phyloP scores from a whole-genome alignment of 1,140 invertebrate species.

The Agraylea sexmaculata region DNA sequence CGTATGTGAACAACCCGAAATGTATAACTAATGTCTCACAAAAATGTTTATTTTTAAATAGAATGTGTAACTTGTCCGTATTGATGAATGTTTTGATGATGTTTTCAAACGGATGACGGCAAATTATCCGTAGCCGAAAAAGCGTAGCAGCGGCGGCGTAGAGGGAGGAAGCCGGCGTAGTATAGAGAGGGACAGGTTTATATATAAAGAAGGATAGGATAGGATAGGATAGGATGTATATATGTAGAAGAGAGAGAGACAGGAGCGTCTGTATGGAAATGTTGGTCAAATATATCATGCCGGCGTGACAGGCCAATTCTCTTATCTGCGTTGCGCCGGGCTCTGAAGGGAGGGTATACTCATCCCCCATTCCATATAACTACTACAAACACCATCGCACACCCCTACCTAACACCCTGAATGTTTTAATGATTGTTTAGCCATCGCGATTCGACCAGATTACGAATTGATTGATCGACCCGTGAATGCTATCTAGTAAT shows the following conservation, averaged over 20 bases:
- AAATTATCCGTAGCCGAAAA: too few species aligned
- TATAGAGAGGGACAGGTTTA: conserved; percentile 20
- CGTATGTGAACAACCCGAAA: too few species aligned
- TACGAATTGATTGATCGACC: conserved; percentile 14
- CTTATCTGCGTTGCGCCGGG: conserved; percentile 47
- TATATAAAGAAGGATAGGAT: conserved; percentile 34
- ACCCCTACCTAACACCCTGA: conserved; percentile 3
- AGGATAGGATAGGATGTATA: conserved; percentile 16
- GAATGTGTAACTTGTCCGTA: too few species aligned
- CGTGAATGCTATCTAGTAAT: neutral
- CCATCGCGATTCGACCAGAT: conserved; percentile 10
- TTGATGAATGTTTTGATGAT: too few species aligned
- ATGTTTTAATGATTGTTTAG: conserved; percentile 23
- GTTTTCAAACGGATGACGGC: too few species aligned
- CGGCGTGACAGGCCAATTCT: conserved; percentile 75
- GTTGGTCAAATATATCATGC: conserved; percentile 80
- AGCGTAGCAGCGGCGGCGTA: neutral
- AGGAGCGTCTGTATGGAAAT: conserved; percentile 57
- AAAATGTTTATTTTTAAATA: too few species aligned
- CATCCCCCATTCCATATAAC: neutral
- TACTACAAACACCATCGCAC: neutral
- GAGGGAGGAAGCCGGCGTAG: neutral
- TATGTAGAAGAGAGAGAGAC: conserved; percentile 26
- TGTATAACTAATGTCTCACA: too few species aligned
- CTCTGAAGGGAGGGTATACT: conserved; percentile 6